Percentiles rank a stretch among this genome's conserved stretches.
Conservation (phyloP, 2,113 vertebrate genomes). For the Thomomys bottae region DNA sequence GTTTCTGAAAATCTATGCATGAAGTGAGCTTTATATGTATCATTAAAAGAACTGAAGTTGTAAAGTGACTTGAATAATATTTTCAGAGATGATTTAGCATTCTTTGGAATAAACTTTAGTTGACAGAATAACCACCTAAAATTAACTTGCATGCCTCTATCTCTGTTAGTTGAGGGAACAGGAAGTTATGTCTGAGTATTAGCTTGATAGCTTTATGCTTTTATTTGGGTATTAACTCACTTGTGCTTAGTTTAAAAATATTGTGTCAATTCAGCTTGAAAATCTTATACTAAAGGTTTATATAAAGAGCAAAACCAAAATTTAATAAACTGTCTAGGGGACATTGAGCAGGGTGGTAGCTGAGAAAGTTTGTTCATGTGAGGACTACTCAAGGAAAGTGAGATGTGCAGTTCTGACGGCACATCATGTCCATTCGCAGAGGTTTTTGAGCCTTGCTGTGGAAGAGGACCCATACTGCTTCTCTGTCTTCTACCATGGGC, state of each 20-base stretch:
- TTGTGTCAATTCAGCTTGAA: neutral
- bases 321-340: neutral
- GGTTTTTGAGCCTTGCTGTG: neutral
- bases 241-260: neutral
- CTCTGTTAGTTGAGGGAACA: neutral
- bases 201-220: neutral
- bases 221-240: neutral
- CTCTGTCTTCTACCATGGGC: neutral
- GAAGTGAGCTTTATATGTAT: no score
- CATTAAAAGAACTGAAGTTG: neutral
- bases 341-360: neutral
- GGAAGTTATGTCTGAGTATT: neutral
- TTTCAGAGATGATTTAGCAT: constrained; percentile 27
- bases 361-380: neutral
- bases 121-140: neutral
- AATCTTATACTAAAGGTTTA: neutral
- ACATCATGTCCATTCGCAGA: no score
- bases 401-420: neutral
- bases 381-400: neutral
- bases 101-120: neutral
- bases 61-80: neutral
- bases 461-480: neutral
- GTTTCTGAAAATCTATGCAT: no score
- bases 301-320: neutral
- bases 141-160: neutral